Evolutionary conservation across 2,113 vertebrate species (phyloP), one percentile per base, ranked within the genome.

Genomic region (Bubo bubo): DNA sequence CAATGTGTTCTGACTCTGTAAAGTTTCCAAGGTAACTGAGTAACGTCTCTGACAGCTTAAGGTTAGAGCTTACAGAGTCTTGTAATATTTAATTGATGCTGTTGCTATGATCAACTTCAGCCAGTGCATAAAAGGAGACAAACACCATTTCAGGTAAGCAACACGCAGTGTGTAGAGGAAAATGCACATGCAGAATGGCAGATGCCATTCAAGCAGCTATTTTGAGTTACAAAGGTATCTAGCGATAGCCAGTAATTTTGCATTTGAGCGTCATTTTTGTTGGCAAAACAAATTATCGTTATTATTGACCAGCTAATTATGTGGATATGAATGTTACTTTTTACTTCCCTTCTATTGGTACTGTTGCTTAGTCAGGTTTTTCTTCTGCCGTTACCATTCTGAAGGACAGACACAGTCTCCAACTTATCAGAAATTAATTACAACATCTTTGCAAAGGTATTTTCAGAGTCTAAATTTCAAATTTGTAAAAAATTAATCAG

Each of bases 11-110:
- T 41, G 50, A 49, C 11, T 88, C 30, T 67, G 14, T 62, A 27
- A 85, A 50, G 32, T 90, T 94, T 74, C 64, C 81, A 79, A 45
- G 62, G 35, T 39, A 95, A 91, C 64, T 22, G 15, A 71, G 34
- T 50, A 74, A 90, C 43, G 55, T 52, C 79, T 43, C 85, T 72
- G 63, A 67, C 21, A 18, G 55, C n/a, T 79, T 67, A 58, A 62
- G 15, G 35, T 70, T 63, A 87, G 45, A 76, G 82, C 63, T 37
- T 75, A 59, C 50, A 76, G 4, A 28, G 35, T 4, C 22, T 74
- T 37, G 30, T 1, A 68, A 49, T 50, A n/a, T 73, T 93, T 79
- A 79, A 85, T 88, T 76, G 70, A 53, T 73, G 64, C 32, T 64
- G 79, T 81, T 95, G 80, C 64, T 68, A 88, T 0, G 4, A 86